Base-by-base conservation (phyloP, 2,888 invertebrate genomes). In the Caenorhabditis sulstoni region DNA sequence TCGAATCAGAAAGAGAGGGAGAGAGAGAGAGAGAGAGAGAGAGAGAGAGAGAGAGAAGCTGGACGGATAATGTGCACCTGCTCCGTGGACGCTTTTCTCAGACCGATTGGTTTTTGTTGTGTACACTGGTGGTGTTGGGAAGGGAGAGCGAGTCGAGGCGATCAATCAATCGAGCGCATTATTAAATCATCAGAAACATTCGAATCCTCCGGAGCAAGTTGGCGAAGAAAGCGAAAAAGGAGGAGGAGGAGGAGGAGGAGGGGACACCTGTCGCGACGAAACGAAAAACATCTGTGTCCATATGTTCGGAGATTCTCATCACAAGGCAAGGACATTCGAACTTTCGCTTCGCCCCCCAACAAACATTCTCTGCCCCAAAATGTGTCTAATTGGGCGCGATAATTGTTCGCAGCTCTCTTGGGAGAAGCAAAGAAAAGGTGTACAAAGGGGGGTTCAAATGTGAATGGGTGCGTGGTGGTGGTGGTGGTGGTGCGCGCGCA, bases 131-230 rank as follows among this genome's bases (percentile, higher is more conserved):
- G 8, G 52, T 8, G 3, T 14, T 45, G 35, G 35, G 20, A 29
- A 14, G 52, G 45, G 11, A 16, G 20, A n/a, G n/a, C n/a, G n/a
- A n/a, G n/a, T n/a, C n/a, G n/a, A n/a, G 45, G 62, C 62, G 57
- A 71, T 71, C 71, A 71, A 71, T 71, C 71, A 71, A 57, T 41
- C 47, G 62, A 29, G 55, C 71, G 62, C 71, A 71, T 71, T 64
- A 71, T 71, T 64, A 71, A 71, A 62, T 71, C 71, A 71, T 71
- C 71, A 71, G 41, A 47, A 49, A 61, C 47, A 61, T 61, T 61
- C 16, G 61, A 61, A 61, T 61, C n/a, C n/a, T 9, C 18, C 16
- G 11, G 22, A 37, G 11, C 12, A n/a, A 37, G 16, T 29, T 2
- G 1, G 53, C 16, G 35, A 37, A 53, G 53, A n/a, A 57, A 11